A percentile compares a stretch with the other conserved stretches of the same genome.
phyloP scores from a whole-genome alignment of 2,113 vertebrate genomes.

The Entomyzon cyanotis region DNA sequence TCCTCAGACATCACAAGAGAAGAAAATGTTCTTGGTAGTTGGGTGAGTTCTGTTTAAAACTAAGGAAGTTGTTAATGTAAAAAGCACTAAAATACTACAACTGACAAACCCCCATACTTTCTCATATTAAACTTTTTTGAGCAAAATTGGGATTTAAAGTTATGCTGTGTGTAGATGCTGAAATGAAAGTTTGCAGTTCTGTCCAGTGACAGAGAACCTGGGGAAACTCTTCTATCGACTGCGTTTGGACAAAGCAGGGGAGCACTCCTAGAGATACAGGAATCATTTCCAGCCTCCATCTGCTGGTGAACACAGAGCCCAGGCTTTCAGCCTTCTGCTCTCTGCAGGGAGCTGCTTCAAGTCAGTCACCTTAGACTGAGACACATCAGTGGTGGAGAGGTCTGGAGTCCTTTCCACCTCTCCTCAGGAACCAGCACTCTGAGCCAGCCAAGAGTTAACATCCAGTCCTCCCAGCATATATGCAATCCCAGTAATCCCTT shows the following conservation, averaged over 20 bases:
- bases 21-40: not conserved
- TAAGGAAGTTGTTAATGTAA: not conserved
- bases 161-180: not conserved
- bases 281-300: not conserved
- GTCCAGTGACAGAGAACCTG: not conserved
- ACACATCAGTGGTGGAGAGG: not conserved
- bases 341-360: not conserved
- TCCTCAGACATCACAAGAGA: not conserved
- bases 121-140: not conserved
- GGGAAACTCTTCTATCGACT: not conserved
- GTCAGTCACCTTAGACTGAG: not conserved
- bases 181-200: not conserved
- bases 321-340: not conserved
- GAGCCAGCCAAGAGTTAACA: not conserved
- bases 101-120: not conserved
- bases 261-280: not conserved
- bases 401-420: not conserved
- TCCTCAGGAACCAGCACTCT: not conserved
- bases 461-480: accelerated
- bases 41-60: not conserved
- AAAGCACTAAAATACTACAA: not conserved
- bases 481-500: not conserved
- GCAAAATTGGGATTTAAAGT: not conserved
- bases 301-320: not conserved
- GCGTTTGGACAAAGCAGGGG: not conserved